Percentiles rank a stretch among this genome's conserved stretches.
Conservation (phyloP, 2,113 vertebrate species). For the Gymnocephalus cernua region DNA sequence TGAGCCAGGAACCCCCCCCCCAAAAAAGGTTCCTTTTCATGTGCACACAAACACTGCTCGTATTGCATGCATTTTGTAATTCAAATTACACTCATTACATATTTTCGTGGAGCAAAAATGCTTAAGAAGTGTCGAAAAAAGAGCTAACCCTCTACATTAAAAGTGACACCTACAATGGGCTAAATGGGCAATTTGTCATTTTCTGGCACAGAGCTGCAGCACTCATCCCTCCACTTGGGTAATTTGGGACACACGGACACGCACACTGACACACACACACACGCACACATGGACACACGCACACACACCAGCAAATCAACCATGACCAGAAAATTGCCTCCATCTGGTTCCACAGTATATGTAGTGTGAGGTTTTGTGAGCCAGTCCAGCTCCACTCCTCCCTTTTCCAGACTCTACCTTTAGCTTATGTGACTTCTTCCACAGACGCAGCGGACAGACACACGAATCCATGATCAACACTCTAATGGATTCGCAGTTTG, state of each 20-base stretch:
- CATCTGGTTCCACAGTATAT: constrained; percentile 65
- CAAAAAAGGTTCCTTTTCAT: neutral
- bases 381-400: constrained; percentile 10
- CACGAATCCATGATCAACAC: neutral
- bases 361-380: constrained; percentile 32
- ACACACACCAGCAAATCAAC: constrained; percentile 53
- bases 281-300: constrained; percentile 23
- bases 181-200: constrained; percentile 78
- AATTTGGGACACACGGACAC: constrained; percentile 56
- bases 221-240: constrained; percentile 62
- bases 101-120: constrained; percentile 46
- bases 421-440: neutral
- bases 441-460: neutral
- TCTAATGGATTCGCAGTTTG: constrained; percentile 12
- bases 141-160: constrained; percentile 61
- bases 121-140: constrained; percentile 60
- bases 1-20: constrained; percentile 25
- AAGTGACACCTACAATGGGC: constrained; percentile 72
- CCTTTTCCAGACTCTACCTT: neutral
- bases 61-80: constrained; percentile 35
- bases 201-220: constrained; percentile 59
- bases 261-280: constrained; percentile 5
- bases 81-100: constrained; percentile 37
- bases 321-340: constrained; percentile 65
- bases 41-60: neutral